phyloP scores from a whole-genome alignment of 2,113 vertebrate species.

The Melanerpes aurifrons region DNA sequence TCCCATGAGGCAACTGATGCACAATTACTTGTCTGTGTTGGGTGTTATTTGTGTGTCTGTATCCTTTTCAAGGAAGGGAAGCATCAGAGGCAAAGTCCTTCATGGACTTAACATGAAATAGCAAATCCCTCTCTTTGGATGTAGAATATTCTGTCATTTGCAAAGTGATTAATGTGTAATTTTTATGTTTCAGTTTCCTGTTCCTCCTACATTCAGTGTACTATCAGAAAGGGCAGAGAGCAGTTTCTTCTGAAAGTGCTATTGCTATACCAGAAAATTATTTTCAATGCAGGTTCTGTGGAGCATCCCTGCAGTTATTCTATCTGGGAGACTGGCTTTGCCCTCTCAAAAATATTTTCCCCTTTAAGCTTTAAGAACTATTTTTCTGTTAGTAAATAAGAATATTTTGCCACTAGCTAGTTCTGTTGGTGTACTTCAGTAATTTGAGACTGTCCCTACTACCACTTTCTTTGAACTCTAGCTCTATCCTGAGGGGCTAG shows the following conservation, averaged over 20 bases:
- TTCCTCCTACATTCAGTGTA: neutral
- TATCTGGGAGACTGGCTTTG: neutral
- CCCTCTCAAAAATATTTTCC: neutral
- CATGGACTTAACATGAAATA: accelerated
- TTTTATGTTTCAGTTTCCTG: neutral
- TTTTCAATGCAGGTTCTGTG: neutral
- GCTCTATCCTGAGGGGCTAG: neutral
- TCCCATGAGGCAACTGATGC: neutral
- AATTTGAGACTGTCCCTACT: neutral
- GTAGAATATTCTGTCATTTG: neutral
- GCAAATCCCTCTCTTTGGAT: neutral
- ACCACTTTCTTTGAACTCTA: neutral
- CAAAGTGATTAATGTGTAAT: neutral
- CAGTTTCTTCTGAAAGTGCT: neutral
- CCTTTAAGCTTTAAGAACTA: neutral
- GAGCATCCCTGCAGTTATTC: neutral
- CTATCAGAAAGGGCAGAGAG: neutral
- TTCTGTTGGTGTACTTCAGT: neutral
- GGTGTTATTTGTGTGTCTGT: neutral
- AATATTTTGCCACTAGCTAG: neutral
- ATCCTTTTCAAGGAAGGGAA: neutral
- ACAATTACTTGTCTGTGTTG: neutral
- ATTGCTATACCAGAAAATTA: neutral
- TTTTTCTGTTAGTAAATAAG: neutral
- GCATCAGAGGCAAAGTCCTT: neutral